Base-by-base conservation (phyloP, 2,888 invertebrate species). In the Ischnus inquisitorius region DNA sequence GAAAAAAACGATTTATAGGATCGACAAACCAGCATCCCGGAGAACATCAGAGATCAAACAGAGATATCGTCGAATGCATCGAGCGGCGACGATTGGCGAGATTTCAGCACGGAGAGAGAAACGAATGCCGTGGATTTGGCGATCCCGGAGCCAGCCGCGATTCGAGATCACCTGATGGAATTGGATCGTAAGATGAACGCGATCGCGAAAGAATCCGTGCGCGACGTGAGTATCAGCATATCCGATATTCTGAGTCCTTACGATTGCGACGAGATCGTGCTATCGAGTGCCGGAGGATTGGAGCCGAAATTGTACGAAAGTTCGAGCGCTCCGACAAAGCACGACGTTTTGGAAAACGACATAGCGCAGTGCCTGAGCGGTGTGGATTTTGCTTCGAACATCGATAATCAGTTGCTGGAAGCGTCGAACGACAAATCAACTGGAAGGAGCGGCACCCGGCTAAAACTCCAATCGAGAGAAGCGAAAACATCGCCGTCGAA, bases 171-270 rank as follows among this genome's bases (percentile, higher is more conserved):
- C 51, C 82, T 89, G 12, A 71, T 88, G 46, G 89, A 89, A 75
- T 84, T 89, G n/a, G 88, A 86, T 0, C 86, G 82, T n/a, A 89
- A 87, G 77, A 86, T 87, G 8, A 87, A 86, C 74, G 83, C 86
- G 3, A 84, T 87, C 16, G 87, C 85, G 60, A 87, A 84, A 14
- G 82, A 84, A 22, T 62, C 79, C 54, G 82, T 84, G 54, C 81
- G 85, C 0, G 82, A 64, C 67, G 78, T 79, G 5, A 81, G 85
- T 48, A 84, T 87, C 62, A 88, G 86, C 48, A 87, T 87, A 72
- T 82, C 90, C 16, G 88, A 88, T 75, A 85, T 87, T 54, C 65
- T 87, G 4, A 79, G 75, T 69, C 79, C 84, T 51, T 86, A 83
- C 64, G 82, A 87, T 62, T 83, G 80, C 19, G 87, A 89, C 28